Percentiles rank a stretch among this genome's conserved stretches.
Evolutionary conservation across 2,113 vertebrate species (phyloP).

Genomic region (Campylomormyrus numenius): DNA sequence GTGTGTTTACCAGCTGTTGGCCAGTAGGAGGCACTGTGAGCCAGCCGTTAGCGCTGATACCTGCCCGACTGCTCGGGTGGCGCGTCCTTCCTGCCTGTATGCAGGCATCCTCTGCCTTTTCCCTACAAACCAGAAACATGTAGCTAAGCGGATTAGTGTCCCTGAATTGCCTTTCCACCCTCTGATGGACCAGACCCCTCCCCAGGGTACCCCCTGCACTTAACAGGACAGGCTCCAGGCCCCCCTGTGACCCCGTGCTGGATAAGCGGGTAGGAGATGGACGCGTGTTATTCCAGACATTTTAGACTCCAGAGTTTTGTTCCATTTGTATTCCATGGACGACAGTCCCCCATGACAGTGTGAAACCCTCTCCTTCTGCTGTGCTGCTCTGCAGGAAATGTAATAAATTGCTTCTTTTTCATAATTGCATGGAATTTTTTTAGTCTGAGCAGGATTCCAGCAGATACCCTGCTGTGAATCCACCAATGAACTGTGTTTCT

Average conservation of each 20-base stretch:
- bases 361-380: neutral
- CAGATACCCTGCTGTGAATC: neutral
- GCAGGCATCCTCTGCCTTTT: neutral
- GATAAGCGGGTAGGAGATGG: neutral
- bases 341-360: neutral
- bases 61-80: neutral
- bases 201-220: neutral
- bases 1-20: neutral
- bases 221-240: neutral
- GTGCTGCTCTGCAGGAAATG: neutral
- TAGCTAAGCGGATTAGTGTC: neutral
- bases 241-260: neutral
- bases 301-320: neutral
- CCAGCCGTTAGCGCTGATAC: neutral
- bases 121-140: neutral
- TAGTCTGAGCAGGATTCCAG: neutral
- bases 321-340: neutral
- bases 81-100: neutral
- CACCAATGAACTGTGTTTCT: neutral
- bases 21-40: neutral
- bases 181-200: neutral
- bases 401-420: conserved; percentile 5
- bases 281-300: neutral
- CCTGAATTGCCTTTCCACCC: neutral
- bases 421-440: neutral